A percentile compares a stretch with the other conserved stretches of the same genome.
Conservation (phyloP, 2,797 vertebrate species). For the Knipowitschia caucasica region DNA sequence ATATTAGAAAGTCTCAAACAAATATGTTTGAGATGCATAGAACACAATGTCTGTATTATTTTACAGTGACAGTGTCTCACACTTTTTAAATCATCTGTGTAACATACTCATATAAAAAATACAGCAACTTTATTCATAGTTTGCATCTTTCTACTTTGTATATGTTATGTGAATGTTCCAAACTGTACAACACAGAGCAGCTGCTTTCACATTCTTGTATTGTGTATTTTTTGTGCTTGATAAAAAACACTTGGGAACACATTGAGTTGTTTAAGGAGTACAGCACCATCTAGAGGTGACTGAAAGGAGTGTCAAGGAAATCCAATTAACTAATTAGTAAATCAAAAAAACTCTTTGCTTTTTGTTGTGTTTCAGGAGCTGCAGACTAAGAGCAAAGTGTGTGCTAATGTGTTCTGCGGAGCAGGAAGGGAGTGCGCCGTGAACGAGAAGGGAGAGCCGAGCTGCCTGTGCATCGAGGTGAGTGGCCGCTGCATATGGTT, state of each 20-base stretch:
- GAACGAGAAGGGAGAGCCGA: conserved; percentile 94
- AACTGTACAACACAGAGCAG: background rate
- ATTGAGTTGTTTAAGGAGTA: background rate
- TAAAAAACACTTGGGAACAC: background rate
- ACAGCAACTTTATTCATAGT: background rate
- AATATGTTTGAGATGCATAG: too few relatives aligned
- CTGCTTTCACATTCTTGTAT: conserved; percentile 8
- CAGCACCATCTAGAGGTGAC: conserved; percentile 26
- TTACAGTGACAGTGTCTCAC: background rate
- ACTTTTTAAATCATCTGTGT: too few relatives aligned
- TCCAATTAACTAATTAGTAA: too few relatives aligned
- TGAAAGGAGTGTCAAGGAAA: background rate
- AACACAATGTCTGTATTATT: background rate
- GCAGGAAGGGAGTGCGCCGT: conserved; percentile 94
- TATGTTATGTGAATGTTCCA: too few relatives aligned
- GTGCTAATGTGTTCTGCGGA: conserved; percentile 98
- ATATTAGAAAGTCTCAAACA: too few relatives aligned
- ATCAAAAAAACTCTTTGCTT: background rate
- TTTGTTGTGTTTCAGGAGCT: conserved; percentile 76
- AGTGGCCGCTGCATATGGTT: conserved; percentile 1
- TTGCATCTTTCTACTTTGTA: background rate
- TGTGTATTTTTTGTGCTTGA: background rate
- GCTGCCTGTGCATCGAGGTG: conserved; percentile 97
- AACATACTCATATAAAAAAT: too few relatives aligned
- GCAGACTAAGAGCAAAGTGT: conserved; percentile 96